Conservation (phyloP, 2,888 invertebrate species). For the Polietes domitor region DNA sequence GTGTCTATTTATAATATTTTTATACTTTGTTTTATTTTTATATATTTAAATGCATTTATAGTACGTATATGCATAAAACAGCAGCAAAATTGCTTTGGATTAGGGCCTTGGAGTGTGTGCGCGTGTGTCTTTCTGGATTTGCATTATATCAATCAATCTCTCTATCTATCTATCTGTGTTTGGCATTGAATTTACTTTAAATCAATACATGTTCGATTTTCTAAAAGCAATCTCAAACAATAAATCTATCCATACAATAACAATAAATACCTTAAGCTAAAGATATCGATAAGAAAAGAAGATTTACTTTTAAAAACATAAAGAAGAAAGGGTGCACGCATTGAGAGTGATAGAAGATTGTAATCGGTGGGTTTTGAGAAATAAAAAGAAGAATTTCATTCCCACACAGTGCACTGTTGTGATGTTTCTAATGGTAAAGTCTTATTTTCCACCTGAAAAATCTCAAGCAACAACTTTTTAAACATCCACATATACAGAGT, state of each 20-base stretch:
- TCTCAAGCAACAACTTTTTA: no score
- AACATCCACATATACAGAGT: no score
- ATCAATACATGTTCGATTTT: slow-evolving; percentile 15
- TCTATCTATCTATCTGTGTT: no score
- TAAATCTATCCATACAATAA: slow-evolving; percentile 22
- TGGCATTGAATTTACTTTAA: slow-evolving; percentile 27
- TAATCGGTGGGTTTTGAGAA: no score
- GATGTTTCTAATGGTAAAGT: no score
- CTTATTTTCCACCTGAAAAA: no score
- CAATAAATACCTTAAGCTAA: slow-evolving; percentile 31
- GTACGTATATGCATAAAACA: neutral
- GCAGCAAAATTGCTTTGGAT: neutral
- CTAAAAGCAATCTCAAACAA: slow-evolving; percentile 21
- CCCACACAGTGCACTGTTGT: no score
- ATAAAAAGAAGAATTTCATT: no score
- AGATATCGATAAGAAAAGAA: neutral
- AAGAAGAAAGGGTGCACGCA: neutral
- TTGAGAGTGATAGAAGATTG: neutral
- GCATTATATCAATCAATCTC: slow-evolving; percentile 22
- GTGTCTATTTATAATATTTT: neutral
- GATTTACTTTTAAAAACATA: neutral
- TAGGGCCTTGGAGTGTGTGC: neutral
- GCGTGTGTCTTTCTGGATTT: neutral
- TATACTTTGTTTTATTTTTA: neutral
- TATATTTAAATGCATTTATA: neutral